Evolutionary conservation across 1,140 invertebrate genomes (phyloP).

Genomic region (Ceratoteleas bidentatus): DNA sequence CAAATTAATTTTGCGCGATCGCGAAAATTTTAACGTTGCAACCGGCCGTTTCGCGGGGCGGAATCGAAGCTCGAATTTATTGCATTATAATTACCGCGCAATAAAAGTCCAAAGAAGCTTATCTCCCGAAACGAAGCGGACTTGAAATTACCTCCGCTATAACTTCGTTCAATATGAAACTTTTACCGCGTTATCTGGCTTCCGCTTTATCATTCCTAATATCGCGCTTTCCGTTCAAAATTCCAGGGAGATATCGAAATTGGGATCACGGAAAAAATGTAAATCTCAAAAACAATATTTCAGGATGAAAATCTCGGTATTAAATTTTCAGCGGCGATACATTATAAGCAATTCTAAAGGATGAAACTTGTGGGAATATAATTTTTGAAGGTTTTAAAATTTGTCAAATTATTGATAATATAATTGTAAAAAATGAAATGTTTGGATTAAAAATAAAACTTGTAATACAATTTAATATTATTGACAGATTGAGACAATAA

Average conservation of each 20-base stretch:
- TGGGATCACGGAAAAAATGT: not conserved
- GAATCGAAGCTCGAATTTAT: not conserved
- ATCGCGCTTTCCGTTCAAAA: not conserved
- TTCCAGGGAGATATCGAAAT: not conserved
- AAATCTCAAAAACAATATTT: not conserved
- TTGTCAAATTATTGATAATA: no score
- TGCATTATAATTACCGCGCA: not conserved
- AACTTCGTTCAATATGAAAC: constrained; percentile 11
- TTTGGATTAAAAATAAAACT: no score
- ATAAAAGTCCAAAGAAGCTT: constrained; percentile 11
- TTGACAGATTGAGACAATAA: no score
- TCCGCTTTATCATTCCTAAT: constrained; percentile 12
- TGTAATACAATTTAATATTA: no score
- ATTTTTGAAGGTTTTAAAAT: no score
- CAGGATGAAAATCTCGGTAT: no score
- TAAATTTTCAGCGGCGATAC: no score
- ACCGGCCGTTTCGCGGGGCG: not conserved
- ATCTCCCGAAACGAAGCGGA: not conserved
- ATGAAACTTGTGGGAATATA: no score
- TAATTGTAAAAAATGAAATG: no score
- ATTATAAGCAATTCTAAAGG: no score
- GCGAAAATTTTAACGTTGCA: not conserved
- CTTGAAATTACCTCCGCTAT: constrained; percentile 9
- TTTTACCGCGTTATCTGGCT: constrained; percentile 1
- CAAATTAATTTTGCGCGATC: constrained; percentile 1